Percentiles rank a stretch among this genome's conserved stretches.
Conservation (phyloP, 2,113 vertebrate genomes). For the Maccullochella peelii region DNA sequence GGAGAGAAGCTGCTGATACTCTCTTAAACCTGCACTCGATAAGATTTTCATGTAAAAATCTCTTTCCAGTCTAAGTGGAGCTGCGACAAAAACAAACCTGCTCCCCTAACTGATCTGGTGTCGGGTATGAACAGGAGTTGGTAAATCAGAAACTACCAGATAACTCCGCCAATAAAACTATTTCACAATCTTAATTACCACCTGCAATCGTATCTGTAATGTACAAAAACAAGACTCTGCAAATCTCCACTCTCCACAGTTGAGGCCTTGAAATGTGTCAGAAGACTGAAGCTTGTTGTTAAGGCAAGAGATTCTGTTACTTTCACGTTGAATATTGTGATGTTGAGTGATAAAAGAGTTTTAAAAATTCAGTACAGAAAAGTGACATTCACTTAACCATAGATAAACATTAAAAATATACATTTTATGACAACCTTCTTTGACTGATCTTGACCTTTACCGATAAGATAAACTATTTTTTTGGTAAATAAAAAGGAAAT, state of each 20-base stretch:
- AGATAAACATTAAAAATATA: too few species aligned
- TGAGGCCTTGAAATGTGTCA: not conserved
- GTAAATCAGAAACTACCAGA: not conserved
- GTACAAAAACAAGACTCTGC: not conserved
- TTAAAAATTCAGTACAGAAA: too few species aligned
- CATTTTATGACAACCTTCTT: too few species aligned
- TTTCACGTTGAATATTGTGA: not conserved
- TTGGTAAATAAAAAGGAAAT: too few species aligned
- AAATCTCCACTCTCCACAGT: not conserved
- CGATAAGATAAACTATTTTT: too few species aligned
- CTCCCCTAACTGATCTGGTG: not conserved
- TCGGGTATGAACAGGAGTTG: not conserved
- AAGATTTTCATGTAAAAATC: constrained; percentile 5
- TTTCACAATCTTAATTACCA: not conserved
- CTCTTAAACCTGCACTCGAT: constrained; percentile 12
- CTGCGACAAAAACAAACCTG: constrained; percentile 3
- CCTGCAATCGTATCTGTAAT: not conserved
- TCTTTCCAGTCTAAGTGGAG: not conserved
- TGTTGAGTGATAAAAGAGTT: too few species aligned
- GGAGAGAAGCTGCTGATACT: not conserved
- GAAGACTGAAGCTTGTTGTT: too few species aligned
- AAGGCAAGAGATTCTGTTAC: not conserved
- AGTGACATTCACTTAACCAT: too few species aligned
- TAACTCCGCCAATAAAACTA: not conserved
- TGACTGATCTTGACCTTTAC: too few species aligned